Conservation (phyloP, 1,140 invertebrate genomes). For the Apis laboriosa region DNA sequence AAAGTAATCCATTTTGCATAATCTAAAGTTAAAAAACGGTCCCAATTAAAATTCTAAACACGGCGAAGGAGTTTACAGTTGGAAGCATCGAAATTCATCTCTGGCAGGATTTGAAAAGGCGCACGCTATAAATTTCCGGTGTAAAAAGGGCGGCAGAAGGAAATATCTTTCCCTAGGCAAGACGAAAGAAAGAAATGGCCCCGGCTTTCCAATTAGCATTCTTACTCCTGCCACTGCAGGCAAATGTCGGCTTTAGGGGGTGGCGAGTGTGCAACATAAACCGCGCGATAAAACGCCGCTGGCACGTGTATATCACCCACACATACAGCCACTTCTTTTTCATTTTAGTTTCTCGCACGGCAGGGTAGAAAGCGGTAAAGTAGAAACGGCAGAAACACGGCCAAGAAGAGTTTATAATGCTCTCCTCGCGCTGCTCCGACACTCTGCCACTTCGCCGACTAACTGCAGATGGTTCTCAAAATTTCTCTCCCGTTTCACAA, state of each 20-base stretch:
- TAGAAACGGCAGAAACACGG: constrained; percentile 65
- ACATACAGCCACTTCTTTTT: constrained; percentile 51
- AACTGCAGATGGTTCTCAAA: constrained; percentile 51
- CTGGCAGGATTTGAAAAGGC: not conserved
- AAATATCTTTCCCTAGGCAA: constrained; percentile 53
- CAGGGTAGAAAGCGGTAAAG: constrained; percentile 57
- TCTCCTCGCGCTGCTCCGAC: constrained; percentile 43
- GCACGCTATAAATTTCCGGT: constrained; percentile 8
- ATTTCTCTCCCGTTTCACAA: not conserved
- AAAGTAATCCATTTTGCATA: not conserved
- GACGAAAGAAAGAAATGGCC: constrained; percentile 65
- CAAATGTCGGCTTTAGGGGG: constrained; percentile 59
- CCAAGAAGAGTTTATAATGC: constrained; percentile 69
- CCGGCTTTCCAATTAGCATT: constrained; percentile 74
- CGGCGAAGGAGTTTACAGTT: not conserved
- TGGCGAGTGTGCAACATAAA: constrained; percentile 69
- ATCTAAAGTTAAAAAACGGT: not conserved
- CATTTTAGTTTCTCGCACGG: constrained; percentile 60
- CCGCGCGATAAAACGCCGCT: constrained; percentile 73
- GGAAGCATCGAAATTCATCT: constrained; percentile 10
- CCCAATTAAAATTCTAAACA: constrained; percentile 6
- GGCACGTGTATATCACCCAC: constrained; percentile 57
- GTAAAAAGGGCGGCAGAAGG: constrained; percentile 35
- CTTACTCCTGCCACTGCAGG: constrained; percentile 60
- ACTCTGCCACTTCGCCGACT: constrained; percentile 49